phyloP scores from a whole-genome alignment of 2,113 vertebrate species.

The Cariama cristata region DNA sequence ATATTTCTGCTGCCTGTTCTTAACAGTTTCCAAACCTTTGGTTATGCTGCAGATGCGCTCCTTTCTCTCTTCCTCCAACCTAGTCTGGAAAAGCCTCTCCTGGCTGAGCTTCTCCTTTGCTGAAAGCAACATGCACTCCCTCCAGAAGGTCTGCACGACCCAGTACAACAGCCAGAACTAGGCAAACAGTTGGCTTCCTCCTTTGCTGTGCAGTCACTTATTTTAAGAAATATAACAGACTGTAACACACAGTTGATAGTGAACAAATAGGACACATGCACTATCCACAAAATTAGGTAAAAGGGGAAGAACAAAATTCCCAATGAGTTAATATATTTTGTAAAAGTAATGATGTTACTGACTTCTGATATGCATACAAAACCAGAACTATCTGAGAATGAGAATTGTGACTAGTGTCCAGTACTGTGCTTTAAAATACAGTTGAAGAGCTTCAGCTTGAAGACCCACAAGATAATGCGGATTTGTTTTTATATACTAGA shows the following conservation, averaged over 20 bases:
- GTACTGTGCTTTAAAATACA: not conserved
- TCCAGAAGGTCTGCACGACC: slow-evolving; percentile 17
- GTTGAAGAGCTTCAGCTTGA: not conserved
- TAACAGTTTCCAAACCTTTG: slow-evolving; percentile 32
- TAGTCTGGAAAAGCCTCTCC: not conserved
- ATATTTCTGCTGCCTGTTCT: slow-evolving; percentile 20
- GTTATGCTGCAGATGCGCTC: not conserved
- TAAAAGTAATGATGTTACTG: not conserved
- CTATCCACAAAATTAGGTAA: not conserved
- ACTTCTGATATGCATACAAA: not conserved
- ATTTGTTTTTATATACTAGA: not conserved
- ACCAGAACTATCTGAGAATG: not conserved
- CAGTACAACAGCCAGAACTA: not conserved
- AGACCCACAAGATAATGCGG: not conserved
- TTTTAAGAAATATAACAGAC: not conserved
- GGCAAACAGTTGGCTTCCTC: not conserved
- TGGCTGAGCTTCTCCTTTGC: not conserved
- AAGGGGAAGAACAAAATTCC: not conserved
- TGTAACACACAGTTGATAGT: not conserved
- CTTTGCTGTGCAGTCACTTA: not conserved
- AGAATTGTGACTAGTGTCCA: not conserved
- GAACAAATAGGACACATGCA: not conserved
- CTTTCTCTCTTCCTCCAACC: not conserved
- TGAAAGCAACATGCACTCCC: not conserved
- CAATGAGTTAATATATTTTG: not conserved